A percentile compares a stretch with the other conserved stretches of the same genome.
These are phyloP conservation scores for Amphimallon solstitiale DNA, from an alignment of 2,888 invertebrate genomes.

Conservation along the genomic window DNA sequence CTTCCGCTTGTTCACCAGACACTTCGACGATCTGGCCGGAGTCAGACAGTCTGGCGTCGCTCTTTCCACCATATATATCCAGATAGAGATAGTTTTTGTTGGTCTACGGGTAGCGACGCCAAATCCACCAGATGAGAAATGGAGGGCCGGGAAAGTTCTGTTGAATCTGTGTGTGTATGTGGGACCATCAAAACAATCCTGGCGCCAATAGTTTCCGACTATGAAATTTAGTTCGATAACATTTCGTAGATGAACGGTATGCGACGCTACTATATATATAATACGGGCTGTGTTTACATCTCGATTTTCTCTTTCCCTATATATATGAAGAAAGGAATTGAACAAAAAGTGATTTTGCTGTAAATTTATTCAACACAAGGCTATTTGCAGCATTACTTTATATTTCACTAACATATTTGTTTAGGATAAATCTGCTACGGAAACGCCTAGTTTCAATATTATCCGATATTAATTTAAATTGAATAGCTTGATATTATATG, in stretches of 20 bases:
- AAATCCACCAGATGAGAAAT: constrained; percentile 46
- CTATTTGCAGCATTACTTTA: too few species aligned
- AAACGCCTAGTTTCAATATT: too few species aligned
- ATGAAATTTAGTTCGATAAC: constrained; percentile 34
- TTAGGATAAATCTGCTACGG: too few species aligned
- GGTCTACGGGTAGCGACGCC: constrained; percentile 48
- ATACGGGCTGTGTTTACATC: constrained; percentile 15
- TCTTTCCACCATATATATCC: constrained; percentile 49
- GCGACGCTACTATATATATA: constrained; percentile 19
- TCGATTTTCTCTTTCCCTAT: constrained; percentile 1
- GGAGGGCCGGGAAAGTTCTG: constrained; percentile 5
- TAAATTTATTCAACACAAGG: too few species aligned
- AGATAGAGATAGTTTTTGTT: constrained; percentile 51
- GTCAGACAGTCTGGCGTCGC: constrained; percentile 49
- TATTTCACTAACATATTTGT: too few species aligned
- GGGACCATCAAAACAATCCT: constrained; percentile 25
- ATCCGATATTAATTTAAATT: too few species aligned
- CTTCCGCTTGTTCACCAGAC: constrained; percentile 13
- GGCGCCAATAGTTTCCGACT: constrained; percentile 36
- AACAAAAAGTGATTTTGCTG: too few species aligned
- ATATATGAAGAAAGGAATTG: background rate
- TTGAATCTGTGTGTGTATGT: constrained; percentile 4
- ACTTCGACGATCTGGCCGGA: constrained; percentile 30
- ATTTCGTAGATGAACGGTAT: constrained; percentile 3
- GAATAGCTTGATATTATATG: too few species aligned